Conservation (phyloP, 2,888 invertebrate genomes). For the Lithophane socia region DNA sequence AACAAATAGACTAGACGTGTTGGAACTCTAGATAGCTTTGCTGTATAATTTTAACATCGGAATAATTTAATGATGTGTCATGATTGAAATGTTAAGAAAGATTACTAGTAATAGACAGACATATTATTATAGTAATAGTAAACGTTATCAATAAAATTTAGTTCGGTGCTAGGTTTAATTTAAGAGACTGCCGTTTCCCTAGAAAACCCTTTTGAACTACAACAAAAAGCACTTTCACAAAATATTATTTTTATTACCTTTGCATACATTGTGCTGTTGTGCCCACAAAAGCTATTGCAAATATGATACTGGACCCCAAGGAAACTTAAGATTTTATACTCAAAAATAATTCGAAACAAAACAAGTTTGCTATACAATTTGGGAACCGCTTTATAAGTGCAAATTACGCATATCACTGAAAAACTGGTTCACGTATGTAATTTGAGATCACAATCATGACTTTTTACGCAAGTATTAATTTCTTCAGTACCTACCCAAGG, state of each 20-base stretch:
- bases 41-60: constrained; percentile 34
- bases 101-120: neutral
- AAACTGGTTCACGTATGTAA: constrained; percentile 70
- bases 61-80: constrained; percentile 35
- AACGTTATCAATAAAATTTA: neutral
- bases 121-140: neutral
- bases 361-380: constrained; percentile 72
- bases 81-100: constrained; percentile 10
- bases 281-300: constrained; percentile 69
- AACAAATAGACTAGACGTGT: constrained; percentile 35
- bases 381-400: constrained; percentile 61
- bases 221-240: neutral
- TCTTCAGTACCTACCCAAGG: constrained; percentile 36
- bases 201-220: constrained; percentile 2
- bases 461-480: constrained; percentile 31
- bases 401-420: constrained; percentile 67
- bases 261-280: constrained; percentile 72
- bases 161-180: accelerated
- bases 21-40: constrained; percentile 8
- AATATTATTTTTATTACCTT: constrained; percentile 49
- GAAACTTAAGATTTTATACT: constrained; percentile 77
- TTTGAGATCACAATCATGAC: constrained; percentile 59
- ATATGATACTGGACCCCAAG: constrained; percentile 69
- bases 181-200: neutral
- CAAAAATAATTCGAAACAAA: constrained; percentile 70